phyloP scores from a whole-genome alignment of 2,797 vertebrate genomes.

The Tympanoctomys barrerae region DNA sequence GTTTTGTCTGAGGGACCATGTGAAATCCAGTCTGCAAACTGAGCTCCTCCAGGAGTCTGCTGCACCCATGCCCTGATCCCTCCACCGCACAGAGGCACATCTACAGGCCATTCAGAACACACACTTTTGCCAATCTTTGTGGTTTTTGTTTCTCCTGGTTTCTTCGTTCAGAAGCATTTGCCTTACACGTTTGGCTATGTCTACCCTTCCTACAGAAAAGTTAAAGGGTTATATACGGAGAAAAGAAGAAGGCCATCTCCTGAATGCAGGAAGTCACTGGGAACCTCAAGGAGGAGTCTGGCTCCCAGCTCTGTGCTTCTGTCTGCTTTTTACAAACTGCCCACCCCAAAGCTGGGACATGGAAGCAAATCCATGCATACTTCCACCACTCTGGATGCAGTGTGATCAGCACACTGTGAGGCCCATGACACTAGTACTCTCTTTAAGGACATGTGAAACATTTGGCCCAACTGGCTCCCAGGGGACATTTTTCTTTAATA shows the following conservation, averaged over 20 bases:
- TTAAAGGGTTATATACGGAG: not conserved
- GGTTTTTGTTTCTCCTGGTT: not conserved
- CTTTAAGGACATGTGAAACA: not conserved
- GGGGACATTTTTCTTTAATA: constrained; percentile 11
- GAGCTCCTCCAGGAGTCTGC: constrained; percentile 34
- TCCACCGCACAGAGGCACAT: not conserved
- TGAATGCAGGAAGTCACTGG: not conserved
- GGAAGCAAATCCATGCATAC: not conserved
- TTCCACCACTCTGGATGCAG: not conserved
- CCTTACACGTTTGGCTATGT: not conserved
- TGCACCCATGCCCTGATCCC: not conserved
- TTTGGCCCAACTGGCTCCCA: not conserved
- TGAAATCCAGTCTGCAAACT: constrained; percentile 37
- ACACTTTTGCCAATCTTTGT: constrained; percentile 71
- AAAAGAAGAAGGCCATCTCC: not conserved
- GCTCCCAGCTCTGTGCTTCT: not conserved
- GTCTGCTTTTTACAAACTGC: constrained; percentile 21
- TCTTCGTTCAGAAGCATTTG: constrained; percentile 26
- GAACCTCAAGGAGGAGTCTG: not conserved
- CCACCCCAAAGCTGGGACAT: not conserved
- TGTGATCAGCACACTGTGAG: not conserved
- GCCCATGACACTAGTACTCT: not conserved
- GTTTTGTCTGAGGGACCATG: constrained; percentile 54
- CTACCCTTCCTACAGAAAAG: not conserved
- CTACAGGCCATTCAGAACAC: not conserved